phyloP scores from a whole-genome alignment of 2,113 vertebrate genomes.

The Sturnira hondurensis region DNA sequence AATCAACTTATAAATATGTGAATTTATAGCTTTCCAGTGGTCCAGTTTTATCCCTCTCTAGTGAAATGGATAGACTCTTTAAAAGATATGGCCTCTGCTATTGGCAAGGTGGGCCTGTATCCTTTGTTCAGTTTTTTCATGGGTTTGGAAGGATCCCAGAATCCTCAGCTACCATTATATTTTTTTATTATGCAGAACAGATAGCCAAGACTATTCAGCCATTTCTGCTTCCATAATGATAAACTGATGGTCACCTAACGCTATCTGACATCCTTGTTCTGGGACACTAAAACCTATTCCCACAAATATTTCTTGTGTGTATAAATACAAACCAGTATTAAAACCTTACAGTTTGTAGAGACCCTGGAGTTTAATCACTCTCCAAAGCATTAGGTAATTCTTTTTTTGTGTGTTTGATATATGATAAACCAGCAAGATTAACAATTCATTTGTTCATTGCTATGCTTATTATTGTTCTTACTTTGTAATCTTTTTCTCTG shows the following conservation, averaged over 20 bases:
- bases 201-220: not conserved
- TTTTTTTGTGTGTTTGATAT: constrained; percentile 44
- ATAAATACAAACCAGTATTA: not conserved
- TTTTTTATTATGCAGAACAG: not conserved
- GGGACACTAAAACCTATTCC: not conserved
- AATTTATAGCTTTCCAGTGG: not conserved
- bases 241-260: not conserved
- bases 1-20: not conserved
- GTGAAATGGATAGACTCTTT: not conserved
- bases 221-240: not conserved
- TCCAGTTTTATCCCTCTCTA: not conserved
- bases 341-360: constrained; percentile 62
- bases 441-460: not conserved
- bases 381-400: constrained; percentile 61
- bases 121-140: not conserved
- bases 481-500: not conserved
- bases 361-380: constrained; percentile 63
- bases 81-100: not conserved
- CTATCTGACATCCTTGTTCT: not conserved
- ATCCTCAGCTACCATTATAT: not conserved
- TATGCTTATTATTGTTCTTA: not conserved
- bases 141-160: not conserved
- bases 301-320: not conserved
- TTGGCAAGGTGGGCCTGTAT: not conserved
- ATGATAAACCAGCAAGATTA: not conserved